phyloP scores from a whole-genome alignment of 2,113 vertebrate genomes.

The Cyanistes caeruleus region DNA sequence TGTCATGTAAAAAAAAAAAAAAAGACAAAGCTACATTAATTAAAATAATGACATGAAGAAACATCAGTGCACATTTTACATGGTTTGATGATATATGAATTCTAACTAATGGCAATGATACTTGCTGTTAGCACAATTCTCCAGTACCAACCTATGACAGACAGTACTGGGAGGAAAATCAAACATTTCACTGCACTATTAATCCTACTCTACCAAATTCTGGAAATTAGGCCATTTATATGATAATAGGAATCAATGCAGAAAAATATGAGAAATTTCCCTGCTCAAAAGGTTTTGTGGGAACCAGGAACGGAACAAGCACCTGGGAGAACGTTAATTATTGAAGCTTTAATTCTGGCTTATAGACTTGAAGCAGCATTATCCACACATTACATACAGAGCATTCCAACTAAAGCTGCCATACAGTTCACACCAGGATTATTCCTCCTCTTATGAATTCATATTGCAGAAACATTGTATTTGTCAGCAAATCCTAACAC shows the following conservation, averaged over 20 bases:
- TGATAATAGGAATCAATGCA: neutral
- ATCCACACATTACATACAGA: neutral
- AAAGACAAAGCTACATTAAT: neutral
- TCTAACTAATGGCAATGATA: neutral
- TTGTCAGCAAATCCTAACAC: neutral
- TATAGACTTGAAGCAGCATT: neutral
- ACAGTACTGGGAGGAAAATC: neutral
- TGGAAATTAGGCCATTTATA: neutral
- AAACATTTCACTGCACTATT: neutral
- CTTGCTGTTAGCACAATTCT: neutral
- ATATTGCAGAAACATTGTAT: neutral
- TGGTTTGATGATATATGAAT: neutral
- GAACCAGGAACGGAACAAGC: neutral
- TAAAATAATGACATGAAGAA: neutral
- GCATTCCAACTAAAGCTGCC: neutral
- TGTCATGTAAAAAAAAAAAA: neutral
- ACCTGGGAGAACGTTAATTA: neutral
- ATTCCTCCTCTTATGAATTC: neutral
- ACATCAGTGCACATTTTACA: neutral
- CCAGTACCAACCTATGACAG: neutral
- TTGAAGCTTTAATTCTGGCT: neutral
- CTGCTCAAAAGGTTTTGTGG: neutral
- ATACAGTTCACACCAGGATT: neutral
- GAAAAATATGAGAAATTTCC: neutral
- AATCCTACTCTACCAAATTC: neutral